phyloP scores from a whole-genome alignment of 2,113 vertebrate species.

The Falco punctatus region DNA sequence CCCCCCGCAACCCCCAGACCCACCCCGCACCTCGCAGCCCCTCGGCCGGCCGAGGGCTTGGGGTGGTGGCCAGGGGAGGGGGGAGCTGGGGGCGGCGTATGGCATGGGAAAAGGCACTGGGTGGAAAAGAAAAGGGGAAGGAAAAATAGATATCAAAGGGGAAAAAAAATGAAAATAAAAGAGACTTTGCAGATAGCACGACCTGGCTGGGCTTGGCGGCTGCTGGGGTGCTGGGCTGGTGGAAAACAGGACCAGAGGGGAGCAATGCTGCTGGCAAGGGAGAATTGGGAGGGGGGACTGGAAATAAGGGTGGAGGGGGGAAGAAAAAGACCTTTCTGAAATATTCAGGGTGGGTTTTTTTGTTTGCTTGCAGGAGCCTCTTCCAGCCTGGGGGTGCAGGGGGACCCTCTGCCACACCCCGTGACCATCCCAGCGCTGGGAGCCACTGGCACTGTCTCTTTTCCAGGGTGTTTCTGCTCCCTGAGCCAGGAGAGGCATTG shows the following conservation, averaged over 20 bases:
- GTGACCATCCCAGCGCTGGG: accelerated
- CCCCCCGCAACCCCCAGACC: constrained; percentile 75
- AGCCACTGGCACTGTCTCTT: neutral
- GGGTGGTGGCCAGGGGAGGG: neutral
- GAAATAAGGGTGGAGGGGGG: neutral
- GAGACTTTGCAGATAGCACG: neutral
- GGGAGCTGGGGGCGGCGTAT: neutral
- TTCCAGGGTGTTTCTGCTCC: neutral
- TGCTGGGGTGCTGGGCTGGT: neutral
- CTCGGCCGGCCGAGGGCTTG: neutral
- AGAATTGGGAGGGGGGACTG: neutral
- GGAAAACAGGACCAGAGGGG: neutral
- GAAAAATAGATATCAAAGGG: neutral
- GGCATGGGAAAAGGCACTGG: neutral
- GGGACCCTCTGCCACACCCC: neutral
- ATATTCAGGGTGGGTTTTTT: neutral
- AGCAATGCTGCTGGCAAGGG: neutral
- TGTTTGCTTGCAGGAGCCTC: neutral
- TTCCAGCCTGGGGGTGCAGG: neutral
- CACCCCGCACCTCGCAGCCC: constrained; percentile 55
- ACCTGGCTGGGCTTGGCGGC: neutral
- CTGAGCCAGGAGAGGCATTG: accelerated
- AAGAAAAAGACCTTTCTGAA: neutral
- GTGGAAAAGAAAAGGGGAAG: neutral
- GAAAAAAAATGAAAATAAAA: neutral